Evolutionary conservation across 2,888 invertebrate species (phyloP).

Genomic region (Erebia aethiops): DNA sequence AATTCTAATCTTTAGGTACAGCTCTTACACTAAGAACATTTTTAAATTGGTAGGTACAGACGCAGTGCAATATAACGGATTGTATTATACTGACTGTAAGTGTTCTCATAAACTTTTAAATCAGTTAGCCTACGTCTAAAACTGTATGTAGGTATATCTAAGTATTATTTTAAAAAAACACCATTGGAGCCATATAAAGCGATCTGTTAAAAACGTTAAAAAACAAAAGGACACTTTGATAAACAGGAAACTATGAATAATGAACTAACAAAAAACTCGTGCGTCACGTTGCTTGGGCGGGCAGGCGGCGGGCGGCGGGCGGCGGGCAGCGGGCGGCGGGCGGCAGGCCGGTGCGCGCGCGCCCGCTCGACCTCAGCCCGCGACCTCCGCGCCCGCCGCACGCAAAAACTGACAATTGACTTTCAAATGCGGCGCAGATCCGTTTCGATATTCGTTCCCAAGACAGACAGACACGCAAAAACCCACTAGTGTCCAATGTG

Average conservation of each 20-base stretch:
- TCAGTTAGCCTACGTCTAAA: too few relatives aligned
- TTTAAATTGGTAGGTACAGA: too few relatives aligned
- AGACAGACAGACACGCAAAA: conserved; percentile 37
- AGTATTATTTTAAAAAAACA: too few relatives aligned
- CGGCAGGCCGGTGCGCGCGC: conserved; percentile 20
- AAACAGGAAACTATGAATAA: conserved; percentile 35
- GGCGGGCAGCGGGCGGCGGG: neutral
- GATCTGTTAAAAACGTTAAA: neutral
- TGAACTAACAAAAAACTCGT: conserved; percentile 28
- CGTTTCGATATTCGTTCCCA: conserved; percentile 34
- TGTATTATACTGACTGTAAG: too few relatives aligned
- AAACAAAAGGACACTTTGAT: conserved; percentile 5
- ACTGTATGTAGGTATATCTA: too few relatives aligned
- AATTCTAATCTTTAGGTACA: too few relatives aligned
- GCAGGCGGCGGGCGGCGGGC: neutral
- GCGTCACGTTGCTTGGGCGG: neutral
- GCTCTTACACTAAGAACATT: too few relatives aligned
- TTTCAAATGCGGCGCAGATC: conserved; percentile 37
- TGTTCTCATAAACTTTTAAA: too few relatives aligned
- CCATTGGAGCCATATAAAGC: neutral
- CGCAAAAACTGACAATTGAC: conserved; percentile 40
- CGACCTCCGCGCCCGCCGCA: neutral
- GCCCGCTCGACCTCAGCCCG: conserved; percentile 16
- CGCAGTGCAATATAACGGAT: too few relatives aligned
- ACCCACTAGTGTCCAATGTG: conserved; percentile 20